Base-by-base conservation (phyloP, 1,140 invertebrate genomes). In the Linepithema humile region DNA sequence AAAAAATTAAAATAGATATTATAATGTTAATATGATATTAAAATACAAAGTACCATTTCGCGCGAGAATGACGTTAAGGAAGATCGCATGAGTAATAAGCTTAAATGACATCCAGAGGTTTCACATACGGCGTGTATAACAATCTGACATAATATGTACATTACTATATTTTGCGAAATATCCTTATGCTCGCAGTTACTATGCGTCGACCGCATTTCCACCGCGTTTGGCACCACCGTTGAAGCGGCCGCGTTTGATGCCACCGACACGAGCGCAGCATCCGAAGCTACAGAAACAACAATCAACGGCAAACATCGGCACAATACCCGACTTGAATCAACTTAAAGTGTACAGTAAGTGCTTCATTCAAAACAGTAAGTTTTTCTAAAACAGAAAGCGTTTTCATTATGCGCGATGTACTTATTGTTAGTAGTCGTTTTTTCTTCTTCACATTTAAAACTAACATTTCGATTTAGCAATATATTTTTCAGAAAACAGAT, bases 281-380 rank as follows among this genome's bases (percentile, higher is more conserved):
- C 93, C 94, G 12, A 95, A 95, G 67, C 94, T 94, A 40, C 92
- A 93, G 57, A 92, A 94, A 53, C 92, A 93, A 74, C 88, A 91
- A 89, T 90, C 88, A 64, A 86, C 87, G 65, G 65, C 72, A 65
- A 87, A 91, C 83, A 70, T 85, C 84, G 85, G 90, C 91, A 82
- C 91, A 89, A 89, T 92, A 65, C 92, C 92, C 59, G 92, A 93
- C 75, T 88, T 95, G 74, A 93, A 93, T 84, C 95, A 95, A 89
- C 94, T 96, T 91, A 96, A 96, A 95, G 95, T 96, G 90, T 96
- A 96, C 93, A 96, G 96, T 96, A 93, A 96, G 95, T 96, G 59
- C 6, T 12, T 10, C n/a, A n/a, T 70, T 55, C n/a, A 12, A 57
- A 45, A 43, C n/a, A n/a, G n/a, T n/a, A n/a, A n/a, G n/a, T n/a